These are phyloP conservation scores for Orientallactaga sibirica DNA, from an alignment of 2,797 vertebrate species.

Conservation along the genomic window DNA sequence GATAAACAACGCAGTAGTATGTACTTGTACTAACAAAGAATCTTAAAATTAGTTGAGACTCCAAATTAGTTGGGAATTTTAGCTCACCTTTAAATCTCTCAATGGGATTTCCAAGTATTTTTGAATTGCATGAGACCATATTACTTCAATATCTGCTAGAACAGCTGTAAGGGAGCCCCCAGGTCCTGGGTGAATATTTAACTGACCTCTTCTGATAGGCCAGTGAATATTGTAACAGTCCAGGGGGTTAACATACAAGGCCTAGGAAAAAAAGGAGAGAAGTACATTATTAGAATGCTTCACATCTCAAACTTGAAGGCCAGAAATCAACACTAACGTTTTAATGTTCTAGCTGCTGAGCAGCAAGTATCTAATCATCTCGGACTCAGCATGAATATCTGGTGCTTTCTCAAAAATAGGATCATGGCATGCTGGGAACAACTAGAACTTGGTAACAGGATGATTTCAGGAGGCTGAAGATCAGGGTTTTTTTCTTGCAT, in stretches of 20 bases:
- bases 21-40: not conserved
- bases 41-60: not conserved
- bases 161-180: conserved; percentile 95
- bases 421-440: not conserved
- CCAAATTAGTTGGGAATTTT: not conserved
- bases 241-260: conserved; percentile 94
- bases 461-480: not conserved
- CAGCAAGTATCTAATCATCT: not conserved
- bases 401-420: not conserved
- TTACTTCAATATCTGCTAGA: conserved; percentile 95
- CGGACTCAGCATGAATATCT: not conserved
- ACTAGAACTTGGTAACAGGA: not conserved
- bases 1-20: not conserved
- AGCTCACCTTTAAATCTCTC: conserved; percentile 96
- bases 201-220: conserved; percentile 95
- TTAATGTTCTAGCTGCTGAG: conserved; percentile 12
- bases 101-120: conserved; percentile 96
- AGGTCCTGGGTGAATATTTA: conserved; percentile 94
- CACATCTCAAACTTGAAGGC: not conserved
- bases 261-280: conserved; percentile 87
- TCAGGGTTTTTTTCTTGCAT: not conserved
- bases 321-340: conserved; percentile 6
- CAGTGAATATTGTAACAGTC: conserved; percentile 96
- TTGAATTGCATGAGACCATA: conserved; percentile 96
- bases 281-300: not conserved